A percentile compares a stretch with the other conserved stretches of the same genome.
phyloP scores from a whole-genome alignment of 1,140 invertebrate genomes.

The Trichogramma pretiosum region DNA sequence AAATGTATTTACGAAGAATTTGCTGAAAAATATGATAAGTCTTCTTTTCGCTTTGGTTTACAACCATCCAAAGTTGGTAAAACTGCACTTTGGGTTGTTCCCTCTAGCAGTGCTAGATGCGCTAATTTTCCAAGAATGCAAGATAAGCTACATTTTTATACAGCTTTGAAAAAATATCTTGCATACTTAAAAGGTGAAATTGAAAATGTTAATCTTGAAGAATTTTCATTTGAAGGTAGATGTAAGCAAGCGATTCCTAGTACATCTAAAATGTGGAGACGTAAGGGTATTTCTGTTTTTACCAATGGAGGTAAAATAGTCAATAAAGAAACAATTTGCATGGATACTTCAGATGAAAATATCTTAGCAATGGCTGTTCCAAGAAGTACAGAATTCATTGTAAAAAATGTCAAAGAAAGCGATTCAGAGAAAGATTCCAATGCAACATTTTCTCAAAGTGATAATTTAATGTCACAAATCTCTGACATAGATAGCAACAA shows the following conservation, averaged over 20 bases:
- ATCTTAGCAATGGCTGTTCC: conserved; percentile 20
- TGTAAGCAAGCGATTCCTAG: conserved; percentile 29
- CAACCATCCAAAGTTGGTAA: conserved; percentile 31
- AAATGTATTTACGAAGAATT: conserved; percentile 43
- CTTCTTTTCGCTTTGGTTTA: conserved; percentile 35
- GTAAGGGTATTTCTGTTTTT: conserved; percentile 34
- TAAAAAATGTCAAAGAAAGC: conserved; percentile 18
- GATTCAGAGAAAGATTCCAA: conserved; percentile 11
- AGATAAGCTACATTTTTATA: conserved; percentile 42
- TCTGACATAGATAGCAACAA: conserved; percentile 3
- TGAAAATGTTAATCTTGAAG: conserved; percentile 22
- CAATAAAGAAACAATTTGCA: conserved; percentile 32
- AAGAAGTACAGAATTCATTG: conserved; percentile 29
- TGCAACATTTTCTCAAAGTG: conserved; percentile 1
- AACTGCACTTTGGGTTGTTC: conserved; percentile 40
- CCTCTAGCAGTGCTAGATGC: conserved; percentile 41
- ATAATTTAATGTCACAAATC: no score
- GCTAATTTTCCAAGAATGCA: conserved; percentile 40
- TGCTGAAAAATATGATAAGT: conserved; percentile 24
- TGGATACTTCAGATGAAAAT: conserved; percentile 33
- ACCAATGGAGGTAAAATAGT: conserved; percentile 32
- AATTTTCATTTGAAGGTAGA: conserved; percentile 36
- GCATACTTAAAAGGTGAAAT: conserved; percentile 35
- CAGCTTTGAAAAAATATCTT: conserved; percentile 36
- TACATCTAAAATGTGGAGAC: conserved; percentile 39